Conservation (phyloP, 2,888 invertebrate genomes). For the Erebia ligea region DNA sequence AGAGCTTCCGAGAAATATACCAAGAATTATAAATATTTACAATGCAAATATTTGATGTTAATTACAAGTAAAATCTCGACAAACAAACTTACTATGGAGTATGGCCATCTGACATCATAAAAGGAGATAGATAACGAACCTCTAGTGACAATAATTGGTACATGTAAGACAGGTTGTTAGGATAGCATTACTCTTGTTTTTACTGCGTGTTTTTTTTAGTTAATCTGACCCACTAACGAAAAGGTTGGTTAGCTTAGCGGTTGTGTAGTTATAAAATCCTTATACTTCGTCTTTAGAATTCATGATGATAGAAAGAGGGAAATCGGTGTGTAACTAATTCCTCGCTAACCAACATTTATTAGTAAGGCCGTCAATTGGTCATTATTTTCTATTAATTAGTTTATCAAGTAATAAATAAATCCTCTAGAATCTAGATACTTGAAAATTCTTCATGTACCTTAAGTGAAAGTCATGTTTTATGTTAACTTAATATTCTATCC, state of each 20-base stretch:
- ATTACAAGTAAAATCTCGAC: not conserved
- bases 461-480: constrained; percentile 10
- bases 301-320: too few species aligned
- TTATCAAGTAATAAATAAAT: too few species aligned
- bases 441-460: not conserved
- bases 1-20: not conserved
- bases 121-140: constrained; percentile 13
- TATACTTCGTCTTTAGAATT: too few species aligned
- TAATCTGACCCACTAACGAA: too few species aligned
- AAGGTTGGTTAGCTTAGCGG: too few species aligned
- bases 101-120: constrained; percentile 1
- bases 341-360: too few species aligned
- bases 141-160: not conserved
- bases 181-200: not conserved
- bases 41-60: constrained; percentile 1
- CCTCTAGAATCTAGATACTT: too few species aligned
- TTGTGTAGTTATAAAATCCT: too few species aligned
- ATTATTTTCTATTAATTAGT: too few species aligned
- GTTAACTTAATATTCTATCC: constrained; percentile 1
- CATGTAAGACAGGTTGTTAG: not conserved
- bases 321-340: too few species aligned
- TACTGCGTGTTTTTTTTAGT: too few species aligned
- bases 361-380: too few species aligned
- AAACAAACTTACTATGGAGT: constrained; percentile 9
- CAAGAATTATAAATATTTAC: not conserved